Conservation (phyloP, 2,888 invertebrate species). For the Dascillus cervinus region DNA sequence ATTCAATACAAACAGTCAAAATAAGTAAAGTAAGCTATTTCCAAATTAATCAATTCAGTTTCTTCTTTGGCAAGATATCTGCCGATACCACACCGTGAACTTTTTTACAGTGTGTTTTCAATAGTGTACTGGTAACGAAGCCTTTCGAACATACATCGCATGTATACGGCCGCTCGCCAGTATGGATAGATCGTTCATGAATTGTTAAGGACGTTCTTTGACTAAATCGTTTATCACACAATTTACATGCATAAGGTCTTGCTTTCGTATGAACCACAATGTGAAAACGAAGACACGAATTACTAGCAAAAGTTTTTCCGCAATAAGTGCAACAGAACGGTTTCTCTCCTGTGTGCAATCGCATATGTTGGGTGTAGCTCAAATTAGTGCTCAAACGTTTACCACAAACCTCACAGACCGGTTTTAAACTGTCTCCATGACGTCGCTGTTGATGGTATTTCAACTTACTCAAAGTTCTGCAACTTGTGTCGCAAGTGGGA, state of each 20-base stretch:
- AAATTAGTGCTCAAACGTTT: constrained; percentile 34
- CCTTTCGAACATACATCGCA: constrained; percentile 22
- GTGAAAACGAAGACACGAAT: constrained; percentile 25
- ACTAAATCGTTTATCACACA: constrained; percentile 27
- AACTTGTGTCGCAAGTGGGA: constrained; percentile 20
- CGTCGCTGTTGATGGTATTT: too few relatives aligned
- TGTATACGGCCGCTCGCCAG: constrained; percentile 26
- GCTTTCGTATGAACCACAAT: constrained; percentile 29
- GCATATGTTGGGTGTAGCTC: constrained; percentile 30
- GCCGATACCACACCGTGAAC: not conserved
- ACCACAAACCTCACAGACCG: constrained; percentile 35
- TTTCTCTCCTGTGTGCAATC: constrained; percentile 32
- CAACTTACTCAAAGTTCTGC: constrained; percentile 4
- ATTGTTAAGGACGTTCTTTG: constrained; percentile 21
- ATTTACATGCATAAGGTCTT: constrained; percentile 27
- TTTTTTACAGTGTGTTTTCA: constrained; percentile 21
- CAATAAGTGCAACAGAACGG: constrained; percentile 33
- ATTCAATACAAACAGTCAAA: too few relatives aligned
- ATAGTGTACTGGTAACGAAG: constrained; percentile 19
- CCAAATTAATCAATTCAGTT: too few relatives aligned
- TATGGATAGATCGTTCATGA: constrained; percentile 3
- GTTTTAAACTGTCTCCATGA: too few relatives aligned
- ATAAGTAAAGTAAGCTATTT: too few relatives aligned
- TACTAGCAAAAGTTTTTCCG: constrained; percentile 26
- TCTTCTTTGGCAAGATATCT: too few relatives aligned